Conservation (phyloP, 2,113 vertebrate species). For the Bolborhynchus lineola region DNA sequence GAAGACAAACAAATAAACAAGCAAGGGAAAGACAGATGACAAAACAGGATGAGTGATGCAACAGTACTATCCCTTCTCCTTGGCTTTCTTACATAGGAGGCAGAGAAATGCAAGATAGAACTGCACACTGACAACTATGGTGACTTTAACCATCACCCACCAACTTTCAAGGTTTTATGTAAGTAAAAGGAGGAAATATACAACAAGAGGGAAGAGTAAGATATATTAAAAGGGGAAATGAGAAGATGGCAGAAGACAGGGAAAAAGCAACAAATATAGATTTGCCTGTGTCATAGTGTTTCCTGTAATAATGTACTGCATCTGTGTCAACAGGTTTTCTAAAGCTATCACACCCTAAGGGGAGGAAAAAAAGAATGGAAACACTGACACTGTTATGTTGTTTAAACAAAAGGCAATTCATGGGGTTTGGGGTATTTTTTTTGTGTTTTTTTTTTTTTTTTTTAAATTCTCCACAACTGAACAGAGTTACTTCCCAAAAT, state of each 20-base stretch:
- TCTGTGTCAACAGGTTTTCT: neutral
- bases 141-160: neutral
- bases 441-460: neutral
- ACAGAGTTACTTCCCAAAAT: neutral
- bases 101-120: neutral
- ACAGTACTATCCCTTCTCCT: neutral
- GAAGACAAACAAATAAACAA: neutral
- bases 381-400: neutral
- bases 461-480: neutral
- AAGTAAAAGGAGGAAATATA: neutral
- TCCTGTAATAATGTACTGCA: neutral
- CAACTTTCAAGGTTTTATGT: neutral
- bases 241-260: neutral
- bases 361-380: neutral
- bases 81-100: neutral
- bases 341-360: neutral
- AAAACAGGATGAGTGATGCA: neutral
- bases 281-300: neutral
- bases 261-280: neutral
- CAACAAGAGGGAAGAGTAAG: neutral
- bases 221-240: slow-evolving; percentile 9
- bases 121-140: neutral
- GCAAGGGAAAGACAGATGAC: neutral
- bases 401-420: neutral
- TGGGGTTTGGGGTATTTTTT: neutral